Conservation (phyloP, 2,113 vertebrate genomes). For the Coturnix japonica region DNA sequence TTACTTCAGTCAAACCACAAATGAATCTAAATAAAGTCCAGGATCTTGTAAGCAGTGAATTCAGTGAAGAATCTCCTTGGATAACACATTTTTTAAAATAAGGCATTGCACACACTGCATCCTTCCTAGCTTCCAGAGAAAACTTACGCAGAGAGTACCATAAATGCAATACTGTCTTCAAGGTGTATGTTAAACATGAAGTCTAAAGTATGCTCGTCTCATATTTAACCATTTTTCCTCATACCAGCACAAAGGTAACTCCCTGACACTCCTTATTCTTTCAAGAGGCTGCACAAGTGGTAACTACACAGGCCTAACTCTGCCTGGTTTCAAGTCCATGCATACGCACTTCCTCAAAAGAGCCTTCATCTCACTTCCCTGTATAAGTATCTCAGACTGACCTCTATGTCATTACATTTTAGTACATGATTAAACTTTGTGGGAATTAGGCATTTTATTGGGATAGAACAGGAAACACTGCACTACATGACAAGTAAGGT, state of each 20-base stretch:
- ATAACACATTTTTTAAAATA: not conserved
- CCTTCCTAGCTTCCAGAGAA: not conserved
- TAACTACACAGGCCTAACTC: fast-evolving
- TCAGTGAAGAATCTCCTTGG: not conserved
- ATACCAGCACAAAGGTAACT: fast-evolving
- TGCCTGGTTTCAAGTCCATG: not conserved
- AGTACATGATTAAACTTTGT: not conserved
- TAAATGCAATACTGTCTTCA: not conserved
- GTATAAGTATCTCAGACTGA: not conserved
- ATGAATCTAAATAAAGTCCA: not conserved
- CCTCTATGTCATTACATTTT: not conserved
- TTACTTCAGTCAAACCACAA: not conserved
- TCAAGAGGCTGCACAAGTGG: not conserved
- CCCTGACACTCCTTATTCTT: not conserved
- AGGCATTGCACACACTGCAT: not conserved
- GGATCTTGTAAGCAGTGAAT: not conserved
- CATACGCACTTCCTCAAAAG: not conserved
- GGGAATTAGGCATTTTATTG: not conserved
- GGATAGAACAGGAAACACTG: not conserved
- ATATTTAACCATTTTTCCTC: not conserved
- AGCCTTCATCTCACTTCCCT: fast-evolving
- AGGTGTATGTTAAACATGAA: not conserved
- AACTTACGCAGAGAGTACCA: not conserved
- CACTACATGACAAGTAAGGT: not conserved
- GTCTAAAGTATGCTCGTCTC: not conserved